A percentile compares a stretch with the other conserved stretches of the same genome.
phyloP scores from a whole-genome alignment of 2,113 vertebrate genomes.

The Arothron firmamentum region DNA sequence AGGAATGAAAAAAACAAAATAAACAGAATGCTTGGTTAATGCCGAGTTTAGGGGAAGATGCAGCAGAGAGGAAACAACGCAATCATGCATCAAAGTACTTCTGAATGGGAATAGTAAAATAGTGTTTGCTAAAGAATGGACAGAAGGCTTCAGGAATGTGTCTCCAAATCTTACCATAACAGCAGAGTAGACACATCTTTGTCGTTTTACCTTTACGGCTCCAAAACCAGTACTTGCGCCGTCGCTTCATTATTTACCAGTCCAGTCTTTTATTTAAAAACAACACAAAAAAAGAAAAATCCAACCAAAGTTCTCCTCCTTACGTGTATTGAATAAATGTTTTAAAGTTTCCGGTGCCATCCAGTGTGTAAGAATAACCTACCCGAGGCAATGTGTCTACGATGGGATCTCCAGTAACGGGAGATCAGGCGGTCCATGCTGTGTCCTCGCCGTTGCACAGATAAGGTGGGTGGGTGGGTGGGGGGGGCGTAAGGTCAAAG shows the following conservation, averaged over 20 bases:
- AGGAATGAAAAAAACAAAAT: constrained; percentile 19
- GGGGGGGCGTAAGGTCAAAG: constrained; percentile 1
- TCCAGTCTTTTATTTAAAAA: constrained; percentile 38
- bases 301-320: neutral
- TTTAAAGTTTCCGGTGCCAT: constrained; percentile 8
- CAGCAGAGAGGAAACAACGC: neutral
- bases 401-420: constrained; percentile 32
- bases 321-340: constrained; percentile 3
- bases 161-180: constrained; percentile 54
- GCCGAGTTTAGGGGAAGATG: neutral
- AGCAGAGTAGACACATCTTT: constrained; percentile 65
- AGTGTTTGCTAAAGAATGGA: constrained; percentile 12
- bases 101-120: neutral
- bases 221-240: constrained; percentile 78
- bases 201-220: constrained; percentile 67
- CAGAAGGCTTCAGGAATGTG: neutral
- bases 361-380: constrained; percentile 47
- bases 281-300: neutral
- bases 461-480: too few species aligned
- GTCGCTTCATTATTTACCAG: constrained; percentile 66
- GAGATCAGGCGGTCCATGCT: constrained; percentile 53
- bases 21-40: constrained; percentile 1
- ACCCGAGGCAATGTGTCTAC: constrained; percentile 38
- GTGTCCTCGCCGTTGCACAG: neutral
- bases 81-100: neutral